Evolutionary conservation across 2,888 invertebrate genomes (phyloP), one percentile per base, ranked within the genome.

Genomic region (Scaeva pyrastri): DNA sequence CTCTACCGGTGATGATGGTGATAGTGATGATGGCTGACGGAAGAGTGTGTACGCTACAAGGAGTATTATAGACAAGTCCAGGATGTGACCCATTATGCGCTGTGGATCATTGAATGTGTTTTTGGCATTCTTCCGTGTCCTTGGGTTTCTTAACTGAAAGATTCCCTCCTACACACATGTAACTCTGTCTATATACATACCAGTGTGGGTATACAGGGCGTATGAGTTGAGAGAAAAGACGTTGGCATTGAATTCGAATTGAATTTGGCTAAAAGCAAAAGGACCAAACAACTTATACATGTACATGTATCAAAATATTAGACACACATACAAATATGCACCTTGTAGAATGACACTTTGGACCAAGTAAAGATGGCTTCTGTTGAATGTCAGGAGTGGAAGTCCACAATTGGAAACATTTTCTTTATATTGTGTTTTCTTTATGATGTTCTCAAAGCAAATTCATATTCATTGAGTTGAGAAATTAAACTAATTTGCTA

Each of bases 91-190:
- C 76, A 80, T 85, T 85, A 85, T 77, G 68, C 76, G 68, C 52
- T 85, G 85, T 62, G 81, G 81, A 76, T 81, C 85, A 81, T 85
- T 85, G 72, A 85, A 73, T 85, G 81, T 81, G 56, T 85, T 81
- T 83, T 80, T 72, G 68, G 72, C 66, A 60, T 75, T 80, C 52
- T 70, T 64, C 43, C 23, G 56, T 70, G 70, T 68, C 84, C 60
- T 68, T 74, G 62, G 52, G 31, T 75, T 31, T 62, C 52, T 50
- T 14, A 41, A 12, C 19, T 52, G 6, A 36, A 14, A 36, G 48
- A 31, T 1, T 16, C 31, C 16, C 16, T 5, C n/a, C 43, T 43
- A 14, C 12, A 19, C 7, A 2, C 16, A 48, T 10, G n/a, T n/a
- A n/a, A 19, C 31, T 19, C 2, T 48, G n/a, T n/a, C n/a, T n/a